A percentile compares a stretch with the other conserved stretches of the same genome.
These are phyloP conservation scores for Platanista minor DNA, from an alignment of 2,113 vertebrate genomes.

Conservation along the genomic window DNA sequence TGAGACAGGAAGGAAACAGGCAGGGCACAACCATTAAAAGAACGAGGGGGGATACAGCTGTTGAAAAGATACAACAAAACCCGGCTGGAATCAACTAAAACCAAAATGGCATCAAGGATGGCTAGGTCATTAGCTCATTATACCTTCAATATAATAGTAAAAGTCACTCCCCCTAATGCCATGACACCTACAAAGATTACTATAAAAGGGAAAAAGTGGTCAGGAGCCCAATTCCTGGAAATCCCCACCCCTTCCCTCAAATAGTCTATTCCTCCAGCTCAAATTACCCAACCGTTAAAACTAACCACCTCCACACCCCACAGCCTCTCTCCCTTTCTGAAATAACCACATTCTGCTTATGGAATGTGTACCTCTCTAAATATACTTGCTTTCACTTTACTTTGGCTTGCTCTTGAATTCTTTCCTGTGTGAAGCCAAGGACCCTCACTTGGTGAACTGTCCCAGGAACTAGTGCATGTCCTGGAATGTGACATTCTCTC, in stretches of 20 bases:
- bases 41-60: neutral
- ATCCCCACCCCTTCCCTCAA: neutral
- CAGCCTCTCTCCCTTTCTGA: neutral
- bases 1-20: neutral
- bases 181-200: neutral
- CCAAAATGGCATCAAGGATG: neutral
- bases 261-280: neutral
- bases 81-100: neutral
- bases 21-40: neutral
- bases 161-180: neutral
- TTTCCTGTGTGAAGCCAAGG: neutral
- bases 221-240: neutral
- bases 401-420: neutral
- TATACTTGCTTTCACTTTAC: neutral
- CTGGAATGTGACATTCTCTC: neutral
- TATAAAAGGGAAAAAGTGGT: neutral
- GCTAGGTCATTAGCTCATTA: neutral
- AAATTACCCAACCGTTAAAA: neutral
- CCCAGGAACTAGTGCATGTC: neutral
- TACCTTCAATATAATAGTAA: neutral
- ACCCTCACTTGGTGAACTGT: neutral
- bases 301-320: neutral
- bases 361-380: neutral
- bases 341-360: neutral
- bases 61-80: neutral